phyloP scores from a whole-genome alignment of 2,113 vertebrate species.

The Phylloscopus trochilus region DNA sequence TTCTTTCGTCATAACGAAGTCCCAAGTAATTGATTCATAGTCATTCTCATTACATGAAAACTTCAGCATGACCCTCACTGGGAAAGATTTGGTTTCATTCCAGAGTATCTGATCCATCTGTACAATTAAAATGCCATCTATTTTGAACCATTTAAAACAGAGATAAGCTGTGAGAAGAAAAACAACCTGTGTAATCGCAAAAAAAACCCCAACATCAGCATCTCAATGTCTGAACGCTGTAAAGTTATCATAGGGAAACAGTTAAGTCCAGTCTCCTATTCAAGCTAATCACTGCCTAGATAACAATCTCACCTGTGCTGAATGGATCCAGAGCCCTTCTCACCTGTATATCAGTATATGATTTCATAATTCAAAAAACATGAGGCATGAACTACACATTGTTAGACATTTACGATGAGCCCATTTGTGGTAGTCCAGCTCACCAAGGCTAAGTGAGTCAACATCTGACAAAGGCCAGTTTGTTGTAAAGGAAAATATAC shows the following conservation, averaged over 20 bases:
- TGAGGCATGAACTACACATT: neutral
- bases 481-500: neutral
- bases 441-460: neutral
- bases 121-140: slow-evolving; percentile 60
- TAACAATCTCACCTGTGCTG: slow-evolving; percentile 6
- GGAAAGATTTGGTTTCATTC: slow-evolving; percentile 42
- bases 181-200: neutral
- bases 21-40: slow-evolving; percentile 21
- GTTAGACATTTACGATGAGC: neutral
- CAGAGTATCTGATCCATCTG: slow-evolving; percentile 24
- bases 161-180: slow-evolving; percentile 29
- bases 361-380: slow-evolving; percentile 29
- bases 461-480: neutral
- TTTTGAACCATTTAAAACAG: slow-evolving; percentile 26
- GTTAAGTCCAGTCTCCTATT: neutral
- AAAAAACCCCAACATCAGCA: neutral
- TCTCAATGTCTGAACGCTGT: neutral
- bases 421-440: neutral
- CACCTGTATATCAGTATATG: slow-evolving; percentile 42
- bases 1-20: slow-evolving; percentile 20
- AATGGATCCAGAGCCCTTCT: neutral
- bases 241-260: neutral
- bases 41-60: neutral
- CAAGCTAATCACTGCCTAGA: neutral
- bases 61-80: neutral